phyloP scores from a whole-genome alignment of 2,113 vertebrate genomes.

The Colinus virginianus region DNA sequence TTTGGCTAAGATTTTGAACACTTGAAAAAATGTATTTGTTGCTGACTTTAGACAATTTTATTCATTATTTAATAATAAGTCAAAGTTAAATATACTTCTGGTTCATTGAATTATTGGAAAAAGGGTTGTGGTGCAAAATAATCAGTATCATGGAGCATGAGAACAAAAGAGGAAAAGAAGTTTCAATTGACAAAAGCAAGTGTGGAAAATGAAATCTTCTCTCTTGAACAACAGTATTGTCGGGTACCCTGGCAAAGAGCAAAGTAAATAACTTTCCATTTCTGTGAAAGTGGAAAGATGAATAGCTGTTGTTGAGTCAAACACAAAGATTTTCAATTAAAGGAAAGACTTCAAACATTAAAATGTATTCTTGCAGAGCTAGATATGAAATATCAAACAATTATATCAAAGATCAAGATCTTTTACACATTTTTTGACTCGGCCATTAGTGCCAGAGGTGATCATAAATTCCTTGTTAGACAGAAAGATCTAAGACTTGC shows the following conservation, averaged over 20 bases:
- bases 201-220: not conserved
- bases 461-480: not conserved
- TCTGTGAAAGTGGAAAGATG: not conserved
- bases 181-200: not conserved
- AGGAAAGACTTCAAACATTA: not conserved
- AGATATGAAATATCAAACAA: not conserved
- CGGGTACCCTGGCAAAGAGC: not conserved
- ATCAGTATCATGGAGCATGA: not conserved
- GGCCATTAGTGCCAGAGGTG: not conserved
- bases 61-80: not conserved
- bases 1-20: not conserved
- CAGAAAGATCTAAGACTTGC: not conserved
- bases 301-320: not conserved
- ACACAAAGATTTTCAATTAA: constrained; percentile 17
- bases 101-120: not conserved
- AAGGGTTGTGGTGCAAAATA: not conserved
- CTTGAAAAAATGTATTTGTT: not conserved
- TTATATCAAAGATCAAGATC: not conserved
- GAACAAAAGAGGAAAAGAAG: not conserved
- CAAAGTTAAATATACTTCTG: not conserved
- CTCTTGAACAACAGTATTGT: not conserved
- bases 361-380: not conserved
- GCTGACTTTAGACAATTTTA: not conserved
- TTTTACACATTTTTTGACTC: not conserved
- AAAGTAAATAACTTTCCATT: not conserved